Evolutionary conservation across 2,797 vertebrate species (phyloP).

Genomic region (Phataginus tetradactyla): DNA sequence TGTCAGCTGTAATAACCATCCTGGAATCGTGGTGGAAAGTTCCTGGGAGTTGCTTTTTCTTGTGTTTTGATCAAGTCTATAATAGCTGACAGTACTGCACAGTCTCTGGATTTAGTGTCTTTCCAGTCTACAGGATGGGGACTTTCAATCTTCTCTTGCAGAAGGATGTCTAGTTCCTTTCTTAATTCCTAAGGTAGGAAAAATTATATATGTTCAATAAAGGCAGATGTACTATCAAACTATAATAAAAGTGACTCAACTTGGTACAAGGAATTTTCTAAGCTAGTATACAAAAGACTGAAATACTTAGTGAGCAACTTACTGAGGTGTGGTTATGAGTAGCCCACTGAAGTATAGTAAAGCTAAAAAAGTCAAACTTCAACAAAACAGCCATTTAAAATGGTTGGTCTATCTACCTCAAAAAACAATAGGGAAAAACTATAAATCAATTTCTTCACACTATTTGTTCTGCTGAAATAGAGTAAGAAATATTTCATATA

Average conservation of each 20-base stretch:
- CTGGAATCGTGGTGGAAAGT: conserved; percentile 82
- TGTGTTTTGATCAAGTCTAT: conserved; percentile 98
- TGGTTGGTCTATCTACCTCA: neutral
- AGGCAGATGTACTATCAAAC: neutral
- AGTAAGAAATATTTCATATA: neutral
- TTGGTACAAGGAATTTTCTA: neutral
- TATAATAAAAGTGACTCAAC: neutral
- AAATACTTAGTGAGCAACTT: conserved; percentile 4
- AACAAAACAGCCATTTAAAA: neutral
- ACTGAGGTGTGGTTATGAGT: neutral
- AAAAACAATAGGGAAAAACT: conserved; percentile 50
- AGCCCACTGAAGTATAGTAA: neutral
- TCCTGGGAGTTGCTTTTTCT: conserved; percentile 88
- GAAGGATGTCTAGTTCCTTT: conserved; percentile 92
- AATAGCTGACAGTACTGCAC: conserved; percentile 96
- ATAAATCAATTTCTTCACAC: neutral
- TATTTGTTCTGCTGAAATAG: neutral
- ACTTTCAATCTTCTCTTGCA: conserved; percentile 95
- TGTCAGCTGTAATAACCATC: conserved; percentile 84
- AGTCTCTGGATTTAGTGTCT: conserved; percentile 92
- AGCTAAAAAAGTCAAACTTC: neutral
- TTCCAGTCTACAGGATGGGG: conserved; percentile 96
- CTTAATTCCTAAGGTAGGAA: conserved; percentile 90
- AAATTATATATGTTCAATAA: conserved; percentile 30
- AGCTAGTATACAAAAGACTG: neutral